A percentile compares a stretch with the other conserved stretches of the same genome.
Conservation (phyloP, 2,888 invertebrate species). For the Koerneria pararmatus region DNA sequence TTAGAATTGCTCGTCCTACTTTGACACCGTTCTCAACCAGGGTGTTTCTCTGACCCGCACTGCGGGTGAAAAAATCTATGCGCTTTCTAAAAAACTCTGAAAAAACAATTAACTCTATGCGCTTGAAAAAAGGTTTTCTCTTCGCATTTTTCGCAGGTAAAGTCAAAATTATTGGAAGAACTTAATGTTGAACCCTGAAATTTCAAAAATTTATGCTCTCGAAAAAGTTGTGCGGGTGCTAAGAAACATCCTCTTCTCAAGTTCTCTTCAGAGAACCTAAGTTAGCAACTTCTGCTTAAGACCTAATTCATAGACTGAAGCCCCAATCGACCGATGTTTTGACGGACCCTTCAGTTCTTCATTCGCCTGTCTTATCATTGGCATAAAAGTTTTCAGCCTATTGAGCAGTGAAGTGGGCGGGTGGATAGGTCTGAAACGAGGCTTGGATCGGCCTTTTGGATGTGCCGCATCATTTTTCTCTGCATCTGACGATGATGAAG, state of each 20-base stretch:
- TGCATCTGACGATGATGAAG: too few relatives aligned
- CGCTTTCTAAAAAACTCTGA: too few relatives aligned
- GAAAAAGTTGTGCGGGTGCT: not conserved
- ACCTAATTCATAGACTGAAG: slow-evolving; percentile 8
- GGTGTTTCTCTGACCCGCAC: too few relatives aligned
- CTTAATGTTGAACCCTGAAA: too few relatives aligned
- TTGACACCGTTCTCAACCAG: too few relatives aligned
- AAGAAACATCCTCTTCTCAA: not conserved
- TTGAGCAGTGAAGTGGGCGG: slow-evolving; percentile 14
- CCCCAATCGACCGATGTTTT: not conserved
- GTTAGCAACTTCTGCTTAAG: not conserved
- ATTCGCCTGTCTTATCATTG: slow-evolving; percentile 40
- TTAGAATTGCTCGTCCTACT: too few relatives aligned
- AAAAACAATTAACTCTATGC: too few relatives aligned
- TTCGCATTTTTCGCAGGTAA: too few relatives aligned
- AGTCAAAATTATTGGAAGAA: too few relatives aligned
- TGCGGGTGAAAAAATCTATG: too few relatives aligned
- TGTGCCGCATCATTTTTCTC: not conserved
- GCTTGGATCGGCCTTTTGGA: not conserved
- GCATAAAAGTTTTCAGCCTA: slow-evolving; percentile 34
- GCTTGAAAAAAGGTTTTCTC: too few relatives aligned
- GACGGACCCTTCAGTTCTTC: not conserved
- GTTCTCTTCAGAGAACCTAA: not conserved
- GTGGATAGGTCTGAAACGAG: slow-evolving; percentile 1
- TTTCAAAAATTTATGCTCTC: too few relatives aligned